Conservation (phyloP, 2,888 invertebrate species). For the Eupithecia tripunctaria region DNA sequence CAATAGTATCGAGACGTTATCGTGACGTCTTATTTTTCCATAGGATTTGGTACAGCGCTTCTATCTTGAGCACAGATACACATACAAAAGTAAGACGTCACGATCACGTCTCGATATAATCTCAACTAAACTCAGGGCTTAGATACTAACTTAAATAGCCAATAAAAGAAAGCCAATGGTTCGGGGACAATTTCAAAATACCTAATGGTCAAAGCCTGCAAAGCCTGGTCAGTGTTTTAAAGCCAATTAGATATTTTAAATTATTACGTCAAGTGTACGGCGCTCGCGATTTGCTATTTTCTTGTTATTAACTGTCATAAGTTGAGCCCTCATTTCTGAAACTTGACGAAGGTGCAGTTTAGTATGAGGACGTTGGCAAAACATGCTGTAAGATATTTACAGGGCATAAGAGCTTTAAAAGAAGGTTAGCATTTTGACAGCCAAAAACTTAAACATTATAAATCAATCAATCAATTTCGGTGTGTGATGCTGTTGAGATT, state of each 20-base stretch:
- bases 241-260: constrained; percentile 37
- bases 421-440: constrained; percentile 16
- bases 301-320: constrained; percentile 37
- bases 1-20: too few relatives aligned
- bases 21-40: too few relatives aligned
- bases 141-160: constrained; percentile 25
- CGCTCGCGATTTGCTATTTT: constrained; percentile 36
- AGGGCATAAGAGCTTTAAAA: constrained; percentile 4
- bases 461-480: constrained; percentile 15
- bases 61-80: too few relatives aligned
- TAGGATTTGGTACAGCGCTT: too few relatives aligned
- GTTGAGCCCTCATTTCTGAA: constrained; percentile 40
- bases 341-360: constrained; percentile 38
- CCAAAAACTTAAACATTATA: constrained; percentile 11
- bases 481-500: constrained; percentile 8
- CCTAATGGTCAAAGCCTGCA: constrained; percentile 32
- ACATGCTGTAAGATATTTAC: constrained; percentile 27
- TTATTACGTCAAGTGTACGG: constrained; percentile 39
- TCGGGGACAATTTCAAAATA: constrained; percentile 29
- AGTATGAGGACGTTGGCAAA: constrained; percentile 25
- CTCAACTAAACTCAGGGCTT: too few relatives aligned
- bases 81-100: too few relatives aligned
- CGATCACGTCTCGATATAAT: too few relatives aligned
- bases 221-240: constrained; percentile 34
- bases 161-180: constrained; percentile 34